phyloP scores from a whole-genome alignment of 2,888 invertebrate genomes.

The Clusia tigrina region DNA sequence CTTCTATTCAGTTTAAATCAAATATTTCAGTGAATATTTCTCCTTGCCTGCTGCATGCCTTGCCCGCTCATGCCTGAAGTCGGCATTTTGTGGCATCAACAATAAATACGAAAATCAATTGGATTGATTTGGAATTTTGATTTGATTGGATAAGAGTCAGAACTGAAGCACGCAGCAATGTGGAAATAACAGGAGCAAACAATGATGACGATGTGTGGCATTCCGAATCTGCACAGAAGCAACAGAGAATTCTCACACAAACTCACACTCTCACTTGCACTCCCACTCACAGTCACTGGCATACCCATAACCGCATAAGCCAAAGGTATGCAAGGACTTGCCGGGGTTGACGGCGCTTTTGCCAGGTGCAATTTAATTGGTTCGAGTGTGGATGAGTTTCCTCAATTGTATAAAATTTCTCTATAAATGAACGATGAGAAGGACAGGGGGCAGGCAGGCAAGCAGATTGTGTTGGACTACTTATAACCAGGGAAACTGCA shows the following conservation, averaged over 20 bases:
- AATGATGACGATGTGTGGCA: constrained; percentile 1
- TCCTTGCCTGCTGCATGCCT: no score
- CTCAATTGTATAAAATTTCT: neutral
- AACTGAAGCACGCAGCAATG: neutral
- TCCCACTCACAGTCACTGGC: neutral
- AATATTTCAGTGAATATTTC: no score
- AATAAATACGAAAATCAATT: constrained; percentile 20
- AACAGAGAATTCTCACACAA: neutral
- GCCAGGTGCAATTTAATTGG: constrained; percentile 25
- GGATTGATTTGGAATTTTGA: constrained; percentile 29
- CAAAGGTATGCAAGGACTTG: neutral
- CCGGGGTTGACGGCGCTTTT: no score
- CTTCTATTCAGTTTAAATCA: no score
- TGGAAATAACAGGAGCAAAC: neutral
- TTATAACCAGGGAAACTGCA: no score
- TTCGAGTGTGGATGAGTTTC: no score
- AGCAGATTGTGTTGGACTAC: no score
- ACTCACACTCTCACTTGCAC: neutral
- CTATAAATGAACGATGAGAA: neutral
- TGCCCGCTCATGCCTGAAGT: no score
- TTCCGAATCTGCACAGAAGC: no score
- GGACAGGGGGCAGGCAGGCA: no score
- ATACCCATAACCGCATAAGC: neutral
- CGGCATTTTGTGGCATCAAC: constrained; percentile 1
- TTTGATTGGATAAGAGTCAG: constrained; percentile 24